Percentiles rank a stretch among this genome's conserved stretches.
Evolutionary conservation across 2,888 invertebrate genomes (phyloP).

Genomic region (Drosophila fungiperda): DNA sequence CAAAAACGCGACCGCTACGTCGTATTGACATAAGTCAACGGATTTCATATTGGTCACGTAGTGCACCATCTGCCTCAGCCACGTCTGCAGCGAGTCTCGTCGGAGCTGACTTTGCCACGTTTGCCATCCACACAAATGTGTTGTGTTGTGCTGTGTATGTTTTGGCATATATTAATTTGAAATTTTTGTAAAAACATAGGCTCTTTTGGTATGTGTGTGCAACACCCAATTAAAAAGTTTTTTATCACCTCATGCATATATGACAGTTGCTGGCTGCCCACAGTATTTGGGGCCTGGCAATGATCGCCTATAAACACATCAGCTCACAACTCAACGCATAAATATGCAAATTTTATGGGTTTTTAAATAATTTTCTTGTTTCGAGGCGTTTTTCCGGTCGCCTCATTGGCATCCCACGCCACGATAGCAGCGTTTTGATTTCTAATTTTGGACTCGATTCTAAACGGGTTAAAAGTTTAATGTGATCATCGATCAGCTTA

Average conservation of each 20-base stretch:
- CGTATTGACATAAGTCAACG: constrained; percentile 80
- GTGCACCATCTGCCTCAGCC: constrained; percentile 54
- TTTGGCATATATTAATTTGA: constrained; percentile 57
- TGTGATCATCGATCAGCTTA: constrained; percentile 68
- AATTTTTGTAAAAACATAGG: constrained; percentile 55
- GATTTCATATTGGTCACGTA: constrained; percentile 80
- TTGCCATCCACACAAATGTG: neutral
- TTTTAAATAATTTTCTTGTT: constrained; percentile 74
- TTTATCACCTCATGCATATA: constrained; percentile 74
- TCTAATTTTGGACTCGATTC: constrained; percentile 58
- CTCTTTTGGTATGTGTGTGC: constrained; percentile 35
- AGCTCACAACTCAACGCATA: constrained; percentile 63
- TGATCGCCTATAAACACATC: constrained; percentile 72
- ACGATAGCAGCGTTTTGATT: constrained; percentile 42
- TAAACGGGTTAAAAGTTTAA: constrained; percentile 73
- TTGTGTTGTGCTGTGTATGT: constrained; percentile 18
- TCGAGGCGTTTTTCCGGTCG: constrained; percentile 62
- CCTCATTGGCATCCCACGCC: constrained; percentile 65
- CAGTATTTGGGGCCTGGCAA: constrained; percentile 45
- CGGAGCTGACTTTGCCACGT: constrained; percentile 6
- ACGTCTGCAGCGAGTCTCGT: constrained; percentile 20
- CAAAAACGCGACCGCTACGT: constrained; percentile 68
- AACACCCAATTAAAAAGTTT: constrained; percentile 78
- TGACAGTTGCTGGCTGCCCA: constrained; percentile 62
- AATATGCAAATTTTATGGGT: constrained; percentile 76